Base-by-base conservation (phyloP, 2,888 invertebrate genomes). In the Octodonta nipae region DNA sequence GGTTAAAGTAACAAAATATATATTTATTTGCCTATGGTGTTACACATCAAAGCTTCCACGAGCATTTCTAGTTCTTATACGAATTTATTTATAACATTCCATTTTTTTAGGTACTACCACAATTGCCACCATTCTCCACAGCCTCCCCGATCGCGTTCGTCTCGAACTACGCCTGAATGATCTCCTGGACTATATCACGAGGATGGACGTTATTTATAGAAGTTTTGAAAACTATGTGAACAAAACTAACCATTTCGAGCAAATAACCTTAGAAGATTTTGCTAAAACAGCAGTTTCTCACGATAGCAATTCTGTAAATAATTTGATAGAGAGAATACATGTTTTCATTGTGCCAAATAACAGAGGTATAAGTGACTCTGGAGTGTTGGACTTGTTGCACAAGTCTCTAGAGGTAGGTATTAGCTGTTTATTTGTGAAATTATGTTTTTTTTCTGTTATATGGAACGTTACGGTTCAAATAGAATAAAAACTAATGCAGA, bases 221-320 rank as follows among this genome's bases (percentile, higher is more conserved):
- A 64, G 68, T 47, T 76, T 79, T 72, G 54, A 67, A 38, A 66
- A 66, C 32, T 75, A 77, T 50, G 66, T 71, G 32, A 55, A 61
- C 4, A 37, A 44, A 6, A 36, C 45, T 4, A 44, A 51, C 7
- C 40, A 45, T 16, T 60, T 75, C 42, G 79, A 83, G 53, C 55
- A 63, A 40, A 64, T 65, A 36, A 85, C 85, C 4, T 51, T 84
- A 41, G 66, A 78, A 50, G 70, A 75, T 49, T 84, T 83, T 51
- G 80, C 83, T 1, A 66, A 65, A 42, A 71, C 70, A 61, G 75
- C 75, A 25, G 75, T 82, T 2, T 75, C 80, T 1, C 78, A 77
- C 45, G 71, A 72, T 46, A 61, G 72, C 1, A 64, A 70, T 26
- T 77, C 79, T 2, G 62, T 83, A 33, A 70, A 73, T 15, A 71